Conservation (phyloP, 2,888 invertebrate genomes). For the Zaprionus lineosus region DNA sequence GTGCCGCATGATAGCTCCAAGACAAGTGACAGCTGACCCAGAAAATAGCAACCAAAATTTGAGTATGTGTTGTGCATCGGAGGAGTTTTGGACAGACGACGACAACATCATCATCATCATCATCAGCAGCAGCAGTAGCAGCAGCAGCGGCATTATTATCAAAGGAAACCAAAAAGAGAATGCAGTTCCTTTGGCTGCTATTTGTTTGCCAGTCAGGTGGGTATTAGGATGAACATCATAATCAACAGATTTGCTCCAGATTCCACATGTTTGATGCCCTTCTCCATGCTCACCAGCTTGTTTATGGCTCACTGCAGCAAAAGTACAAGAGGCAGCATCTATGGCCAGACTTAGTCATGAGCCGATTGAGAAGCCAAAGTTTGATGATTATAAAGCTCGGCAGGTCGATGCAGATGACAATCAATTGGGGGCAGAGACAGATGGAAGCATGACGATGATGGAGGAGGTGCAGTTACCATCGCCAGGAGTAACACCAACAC, state of each 20-base stretch:
- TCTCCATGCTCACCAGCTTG: conserved; percentile 65
- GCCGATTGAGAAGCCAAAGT: conserved; percentile 8
- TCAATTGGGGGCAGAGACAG: conserved; percentile 51
- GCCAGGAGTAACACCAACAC: neutral
- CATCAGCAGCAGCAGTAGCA: no score
- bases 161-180: conserved; percentile 9
- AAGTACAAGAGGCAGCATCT: conserved; percentile 36
- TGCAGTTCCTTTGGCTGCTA: conserved; percentile 40
- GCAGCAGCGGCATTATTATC: no score
- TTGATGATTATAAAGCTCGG: conserved; percentile 58
- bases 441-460: no score
- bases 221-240: conserved; percentile 40
- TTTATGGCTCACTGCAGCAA: conserved; percentile 73
- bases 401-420: conserved; percentile 64
- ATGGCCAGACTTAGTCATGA: conserved; percentile 14
- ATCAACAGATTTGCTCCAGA: conserved; percentile 50
- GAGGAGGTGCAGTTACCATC: no score
- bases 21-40: no score
- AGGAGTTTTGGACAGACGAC: no score
- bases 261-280: conserved; percentile 68
- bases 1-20: no score
- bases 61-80: no score
- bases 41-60: no score
- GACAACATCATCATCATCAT: no score
- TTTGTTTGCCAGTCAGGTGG: conserved; percentile 62